Base-by-base conservation (phyloP, 1,140 invertebrate genomes). In the Druon quercuslanigerum region DNA sequence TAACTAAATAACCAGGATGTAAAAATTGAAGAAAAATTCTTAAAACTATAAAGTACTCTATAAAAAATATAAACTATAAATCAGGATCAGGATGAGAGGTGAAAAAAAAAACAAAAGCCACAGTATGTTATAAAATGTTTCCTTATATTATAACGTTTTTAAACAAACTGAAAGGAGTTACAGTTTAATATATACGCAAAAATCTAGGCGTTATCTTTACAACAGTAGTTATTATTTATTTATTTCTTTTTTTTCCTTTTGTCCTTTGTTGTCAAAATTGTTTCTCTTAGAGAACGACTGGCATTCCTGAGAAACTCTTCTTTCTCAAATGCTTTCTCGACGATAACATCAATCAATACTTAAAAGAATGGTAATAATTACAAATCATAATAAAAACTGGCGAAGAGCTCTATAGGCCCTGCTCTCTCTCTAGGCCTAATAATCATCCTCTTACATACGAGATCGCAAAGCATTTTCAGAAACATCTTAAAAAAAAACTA, bases 71-170 rank as follows among this genome's bases (percentile, higher is more conserved):
- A 33, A 33, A 33, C 25, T 33, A 33, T 33, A 46, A 46, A 46
- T 46, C 40, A 46, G 40, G 40, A 46, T 46, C 7, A 46, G 40
- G 6, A 46, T 46, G 7, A 46, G 40, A 73, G 51, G 51, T 19
- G 16, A 52, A 14, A n/a, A 75, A 71, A 71, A 71, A 0, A 70
- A n/a, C 16, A 46, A 16, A 70, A 17, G 19, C 33, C 12, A 73
- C 71, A 56, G 73, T 70, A 87, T 87, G 85, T 89, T 90, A 90
- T 89, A 90, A 90, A 90, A 90, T 89, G 89, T 90, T 89, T 90
- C 83, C 87, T 90, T 90, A 90, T 90, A 90, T 90, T 90, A 80
- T 90, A 90, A 89, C 87, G 83, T 89, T 89, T 87, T 83, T 89
- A 90, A 90, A 90, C 87, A 90, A 89, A 89, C 83, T 89, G 85